phyloP scores from a whole-genome alignment of 2,888 invertebrate genomes.

The Scaptomyza cyrtandrae region DNA sequence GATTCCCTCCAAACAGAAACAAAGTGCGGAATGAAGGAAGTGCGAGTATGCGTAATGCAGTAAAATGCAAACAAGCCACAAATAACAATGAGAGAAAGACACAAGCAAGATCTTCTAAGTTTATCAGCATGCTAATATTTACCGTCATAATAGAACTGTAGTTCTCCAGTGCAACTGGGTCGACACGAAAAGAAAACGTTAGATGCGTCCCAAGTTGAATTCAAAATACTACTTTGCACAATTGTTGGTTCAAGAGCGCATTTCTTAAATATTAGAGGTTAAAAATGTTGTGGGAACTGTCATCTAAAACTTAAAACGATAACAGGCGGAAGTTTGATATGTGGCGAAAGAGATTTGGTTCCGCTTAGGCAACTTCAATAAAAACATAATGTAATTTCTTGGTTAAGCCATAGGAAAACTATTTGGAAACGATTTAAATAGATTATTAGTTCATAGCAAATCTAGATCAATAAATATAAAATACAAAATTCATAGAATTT shows the following conservation, averaged over 20 bases:
- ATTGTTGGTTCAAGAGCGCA: constrained; percentile 10
- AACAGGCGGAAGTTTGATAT: constrained; percentile 38
- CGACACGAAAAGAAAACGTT: constrained; percentile 16
- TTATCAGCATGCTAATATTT: constrained; percentile 69
- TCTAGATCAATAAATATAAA: too few species aligned
- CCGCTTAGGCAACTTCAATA: constrained; percentile 15
- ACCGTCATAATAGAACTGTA: constrained; percentile 35
- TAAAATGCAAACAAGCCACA: constrained; percentile 70
- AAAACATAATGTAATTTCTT: background rate
- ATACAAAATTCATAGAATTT: too few species aligned
- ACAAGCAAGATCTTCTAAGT: constrained; percentile 42
- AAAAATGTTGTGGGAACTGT: constrained; percentile 52
- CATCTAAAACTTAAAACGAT: background rate
- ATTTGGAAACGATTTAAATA: too few species aligned
- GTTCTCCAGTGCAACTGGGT: constrained; percentile 64
- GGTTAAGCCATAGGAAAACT: too few species aligned
- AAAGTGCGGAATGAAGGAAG: constrained; percentile 56
- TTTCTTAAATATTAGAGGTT: constrained; percentile 48
- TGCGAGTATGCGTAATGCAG: constrained; percentile 82
- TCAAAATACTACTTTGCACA: constrained; percentile 7
- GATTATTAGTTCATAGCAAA: too few species aligned
- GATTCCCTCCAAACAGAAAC: background rate
- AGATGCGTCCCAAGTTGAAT: constrained; percentile 7
- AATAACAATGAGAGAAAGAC: constrained; percentile 15
- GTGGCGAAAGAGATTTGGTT: constrained; percentile 32